Evolutionary conservation across 2,797 vertebrate genomes (phyloP), one percentile per base, ranked within the genome.

Genomic region (Thripadectes ignobilis): DNA sequence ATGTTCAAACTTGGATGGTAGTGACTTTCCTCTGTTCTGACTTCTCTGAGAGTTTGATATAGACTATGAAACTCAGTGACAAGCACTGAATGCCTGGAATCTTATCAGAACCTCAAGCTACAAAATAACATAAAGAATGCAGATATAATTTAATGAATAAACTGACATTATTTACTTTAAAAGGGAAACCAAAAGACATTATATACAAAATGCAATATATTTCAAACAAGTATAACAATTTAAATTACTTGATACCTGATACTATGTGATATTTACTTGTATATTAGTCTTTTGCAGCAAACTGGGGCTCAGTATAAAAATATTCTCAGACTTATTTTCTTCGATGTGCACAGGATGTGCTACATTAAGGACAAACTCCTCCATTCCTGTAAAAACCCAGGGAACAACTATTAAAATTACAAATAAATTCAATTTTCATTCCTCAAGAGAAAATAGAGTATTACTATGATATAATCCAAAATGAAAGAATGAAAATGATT

Each of bases 321-420:
- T 96, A 95, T 98, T 97, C 90, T 98, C 98, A 65, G 97, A 94
- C 75, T 98, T 97, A 57, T 98, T 97, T n/a, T 93, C 96, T 94
- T 98, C 97, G 41, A 52, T 43, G 72, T 98, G 97, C 16, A 94
- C 8, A 14, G 96, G 98, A 96, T 98, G 98, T n/a, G 97, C 73
- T 86, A 98, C 95, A 92, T 93, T 98, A 92, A 99, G 94, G 74
- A 96, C 95, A 96, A 99, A 99, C 77, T 99, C 98, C 80, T 98
- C 96, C 91, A 98, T 97, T 69, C 97, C 99, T 99, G 94, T 76
- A 88, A 93, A 97, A 95, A 97, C 5, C 61, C 48, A 95, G 79
- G 32, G 14, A 81, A 91, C 8, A 95, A 51, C 10, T 54, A 85
- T 77, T 89, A 89, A 80, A 67, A 87, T 68, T 86, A 34, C 29